phyloP scores from a whole-genome alignment of 2,113 vertebrate species.

The Stigmatopora nigra region DNA sequence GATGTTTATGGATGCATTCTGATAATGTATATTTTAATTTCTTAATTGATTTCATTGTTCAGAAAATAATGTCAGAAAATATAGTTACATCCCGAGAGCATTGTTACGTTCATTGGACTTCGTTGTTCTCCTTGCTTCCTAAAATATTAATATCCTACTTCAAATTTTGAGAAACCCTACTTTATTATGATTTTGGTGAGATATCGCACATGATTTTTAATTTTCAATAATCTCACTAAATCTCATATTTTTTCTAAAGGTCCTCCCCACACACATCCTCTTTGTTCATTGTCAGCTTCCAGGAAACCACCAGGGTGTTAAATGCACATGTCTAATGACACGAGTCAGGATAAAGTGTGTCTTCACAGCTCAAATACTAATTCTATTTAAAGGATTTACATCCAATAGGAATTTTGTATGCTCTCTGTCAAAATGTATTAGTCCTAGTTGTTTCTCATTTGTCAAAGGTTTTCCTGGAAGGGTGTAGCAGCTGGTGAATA shows the following conservation, averaged over 20 bases:
- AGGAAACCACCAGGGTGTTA: slow-evolving; percentile 35
- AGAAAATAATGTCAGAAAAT: background rate
- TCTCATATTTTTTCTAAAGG: background rate
- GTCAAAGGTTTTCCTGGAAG: slow-evolving; percentile 27
- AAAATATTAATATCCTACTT: background rate
- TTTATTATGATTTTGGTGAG: background rate
- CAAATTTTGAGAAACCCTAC: background rate
- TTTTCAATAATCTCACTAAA: background rate
- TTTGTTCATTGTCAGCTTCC: slow-evolving; percentile 26
- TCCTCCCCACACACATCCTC: background rate
- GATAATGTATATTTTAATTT: background rate
- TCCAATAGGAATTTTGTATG: slow-evolving; percentile 51
- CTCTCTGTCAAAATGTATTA: slow-evolving; percentile 40
- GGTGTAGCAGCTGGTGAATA: slow-evolving; percentile 27
- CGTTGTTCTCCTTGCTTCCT: background rate
- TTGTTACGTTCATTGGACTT: too few species aligned
- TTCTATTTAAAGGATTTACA: slow-evolving; percentile 50
- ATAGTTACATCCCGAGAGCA: too few species aligned
- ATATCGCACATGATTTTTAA: background rate
- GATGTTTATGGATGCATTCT: background rate
- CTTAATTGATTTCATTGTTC: background rate
- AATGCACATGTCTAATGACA: slow-evolving; percentile 35
- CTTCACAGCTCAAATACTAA: slow-evolving; percentile 28
- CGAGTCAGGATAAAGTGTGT: slow-evolving; percentile 42
- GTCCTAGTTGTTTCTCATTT: slow-evolving; percentile 18